Conservation (phyloP, 2,797 vertebrate species). For the Ataeniobius toweri region DNA sequence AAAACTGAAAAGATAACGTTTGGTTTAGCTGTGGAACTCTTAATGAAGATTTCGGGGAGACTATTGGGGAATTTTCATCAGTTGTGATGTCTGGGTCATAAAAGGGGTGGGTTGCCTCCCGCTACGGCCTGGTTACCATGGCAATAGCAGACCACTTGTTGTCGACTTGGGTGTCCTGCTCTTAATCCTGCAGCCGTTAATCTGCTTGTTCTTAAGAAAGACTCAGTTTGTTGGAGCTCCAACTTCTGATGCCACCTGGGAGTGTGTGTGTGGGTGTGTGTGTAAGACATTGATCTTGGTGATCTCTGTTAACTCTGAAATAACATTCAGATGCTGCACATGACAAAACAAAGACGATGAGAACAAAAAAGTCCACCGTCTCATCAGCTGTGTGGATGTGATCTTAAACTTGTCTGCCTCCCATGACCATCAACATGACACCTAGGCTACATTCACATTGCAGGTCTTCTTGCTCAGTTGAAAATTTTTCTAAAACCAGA, state of each 20-base stretch:
- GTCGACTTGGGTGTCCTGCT: constrained; percentile 81
- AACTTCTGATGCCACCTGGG: constrained; percentile 57
- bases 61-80: not conserved
- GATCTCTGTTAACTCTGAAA: constrained; percentile 16
- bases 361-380: constrained; percentile 5
- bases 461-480: too few relatives aligned
- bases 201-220: constrained; percentile 76
- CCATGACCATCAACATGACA: not conserved
- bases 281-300: constrained; percentile 1
- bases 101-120: not conserved
- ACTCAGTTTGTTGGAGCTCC: constrained; percentile 70
- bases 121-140: constrained; percentile 61
- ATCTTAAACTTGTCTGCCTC: not conserved
- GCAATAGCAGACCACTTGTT: constrained; percentile 52
- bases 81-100: not conserved
- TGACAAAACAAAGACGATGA: not conserved
- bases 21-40: not conserved
- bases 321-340: constrained; percentile 8
- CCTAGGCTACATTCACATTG: too few relatives aligned
- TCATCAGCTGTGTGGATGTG: constrained; percentile 13
- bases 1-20: not conserved
- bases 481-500: too few relatives aligned
- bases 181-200: constrained; percentile 74
- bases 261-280: constrained; percentile 18
- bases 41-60: constrained; percentile 15